These are phyloP conservation scores for Aptenodytes patagonicus DNA, from an alignment of 2,113 vertebrate species.

Conservation along the genomic window DNA sequence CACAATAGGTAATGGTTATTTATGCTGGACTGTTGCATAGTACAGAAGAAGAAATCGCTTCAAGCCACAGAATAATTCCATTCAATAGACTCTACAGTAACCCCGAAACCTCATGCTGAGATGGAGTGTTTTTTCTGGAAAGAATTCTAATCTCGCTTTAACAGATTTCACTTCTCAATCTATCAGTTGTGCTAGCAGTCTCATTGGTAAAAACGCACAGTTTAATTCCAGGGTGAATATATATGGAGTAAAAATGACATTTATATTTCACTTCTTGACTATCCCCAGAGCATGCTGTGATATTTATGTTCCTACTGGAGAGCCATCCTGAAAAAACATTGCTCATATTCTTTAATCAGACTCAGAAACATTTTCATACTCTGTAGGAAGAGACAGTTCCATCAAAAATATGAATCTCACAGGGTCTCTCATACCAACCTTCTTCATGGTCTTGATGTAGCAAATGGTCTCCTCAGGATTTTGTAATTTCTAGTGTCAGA, in stretches of 20 bases:
- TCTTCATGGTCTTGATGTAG: background rate
- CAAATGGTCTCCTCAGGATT: background rate
- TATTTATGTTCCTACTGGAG: background rate
- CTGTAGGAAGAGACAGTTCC: background rate
- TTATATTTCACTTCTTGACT: constrained; percentile 35
- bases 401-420: constrained; percentile 27
- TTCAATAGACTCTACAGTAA: background rate
- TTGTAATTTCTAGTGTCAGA: background rate
- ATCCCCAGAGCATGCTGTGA: background rate
- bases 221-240: constrained; percentile 28
- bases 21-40: background rate
- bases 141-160: background rate
- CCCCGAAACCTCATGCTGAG: background rate
- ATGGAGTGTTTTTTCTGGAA: background rate
- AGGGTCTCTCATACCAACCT: background rate
- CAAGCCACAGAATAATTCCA: background rate
- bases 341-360: constrained; percentile 30
- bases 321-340: background rate
- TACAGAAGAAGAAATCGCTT: background rate
- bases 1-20: background rate
- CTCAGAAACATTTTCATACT: constrained; percentile 39
- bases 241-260: constrained; percentile 2
- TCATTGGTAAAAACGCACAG: background rate
- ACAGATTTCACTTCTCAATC: constrained; percentile 5
- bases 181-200: background rate